Evolutionary conservation across 1,140 invertebrate species (phyloP).

Genomic region (Chironomus striatipennis): DNA sequence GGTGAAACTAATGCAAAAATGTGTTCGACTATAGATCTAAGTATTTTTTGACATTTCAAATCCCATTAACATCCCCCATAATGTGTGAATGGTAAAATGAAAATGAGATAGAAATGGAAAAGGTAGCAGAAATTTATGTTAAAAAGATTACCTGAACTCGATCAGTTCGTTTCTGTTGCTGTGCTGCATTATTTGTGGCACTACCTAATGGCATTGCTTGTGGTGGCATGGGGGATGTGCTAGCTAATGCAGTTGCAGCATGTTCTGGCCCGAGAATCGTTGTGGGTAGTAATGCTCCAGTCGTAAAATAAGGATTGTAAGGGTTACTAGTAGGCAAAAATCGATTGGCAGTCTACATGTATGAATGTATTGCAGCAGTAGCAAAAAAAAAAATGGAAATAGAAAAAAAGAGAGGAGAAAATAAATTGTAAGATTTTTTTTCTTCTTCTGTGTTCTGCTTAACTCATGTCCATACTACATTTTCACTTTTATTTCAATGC

Average conservation of each 20-base stretch:
- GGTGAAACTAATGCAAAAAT: no score
- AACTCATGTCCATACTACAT: background rate
- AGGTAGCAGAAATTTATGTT: no score
- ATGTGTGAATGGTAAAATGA: no score
- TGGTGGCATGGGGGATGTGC: conserved; percentile 29
- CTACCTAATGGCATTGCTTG: conserved; percentile 46
- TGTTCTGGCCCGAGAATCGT: conserved; percentile 67
- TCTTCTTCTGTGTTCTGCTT: no score
- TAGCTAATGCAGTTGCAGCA: conserved; percentile 3
- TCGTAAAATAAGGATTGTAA: conserved; percentile 72
- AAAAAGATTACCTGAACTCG: conserved; percentile 72
- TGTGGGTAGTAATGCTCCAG: conserved; percentile 64
- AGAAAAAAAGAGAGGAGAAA: background rate
- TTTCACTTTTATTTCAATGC: background rate
- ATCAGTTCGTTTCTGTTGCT: conserved; percentile 81
- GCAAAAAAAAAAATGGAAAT: background rate
- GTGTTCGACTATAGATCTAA: no score
- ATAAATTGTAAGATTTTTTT: background rate
- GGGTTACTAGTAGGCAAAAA: conserved; percentile 30
- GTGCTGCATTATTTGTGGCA: conserved; percentile 63
- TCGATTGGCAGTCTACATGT: conserved; percentile 20
- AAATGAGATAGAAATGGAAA: no score
- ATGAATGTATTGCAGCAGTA: no score
- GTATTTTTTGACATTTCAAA: background rate
- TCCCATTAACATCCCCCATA: background rate